Evolutionary conservation across 2,113 vertebrate species (phyloP).

Genomic region (Ploceus nigricollis): DNA sequence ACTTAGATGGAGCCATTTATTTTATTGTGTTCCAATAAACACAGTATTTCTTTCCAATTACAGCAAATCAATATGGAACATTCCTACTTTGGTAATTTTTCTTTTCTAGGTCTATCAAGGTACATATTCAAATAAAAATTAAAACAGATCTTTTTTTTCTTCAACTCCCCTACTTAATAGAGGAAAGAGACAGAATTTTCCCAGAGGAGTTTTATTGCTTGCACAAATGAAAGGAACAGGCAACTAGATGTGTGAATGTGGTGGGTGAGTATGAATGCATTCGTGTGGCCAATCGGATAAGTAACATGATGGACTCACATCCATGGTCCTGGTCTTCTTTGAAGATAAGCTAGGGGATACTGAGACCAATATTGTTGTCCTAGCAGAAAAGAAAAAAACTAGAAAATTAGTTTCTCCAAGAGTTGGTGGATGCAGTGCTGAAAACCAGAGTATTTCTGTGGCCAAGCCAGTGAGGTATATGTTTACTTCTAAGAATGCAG

Average conservation of each 20-base stretch:
- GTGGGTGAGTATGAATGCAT: background rate
- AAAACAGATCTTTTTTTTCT: background rate
- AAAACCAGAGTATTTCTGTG: background rate
- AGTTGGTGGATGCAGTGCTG: background rate
- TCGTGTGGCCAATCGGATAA: background rate
- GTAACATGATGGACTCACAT: background rate
- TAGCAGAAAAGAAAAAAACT: background rate
- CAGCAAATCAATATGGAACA: background rate
- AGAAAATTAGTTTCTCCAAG: background rate
- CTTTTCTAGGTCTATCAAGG: background rate
- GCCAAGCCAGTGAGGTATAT: background rate
- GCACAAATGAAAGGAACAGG: background rate
- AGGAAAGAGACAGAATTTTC: background rate
- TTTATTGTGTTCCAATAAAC: background rate
- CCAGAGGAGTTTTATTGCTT: background rate
- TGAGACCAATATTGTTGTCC: background rate
- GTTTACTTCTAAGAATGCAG: background rate
- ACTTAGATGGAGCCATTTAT: background rate
- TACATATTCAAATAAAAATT: background rate
- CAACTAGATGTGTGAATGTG: background rate
- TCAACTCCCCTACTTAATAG: background rate
- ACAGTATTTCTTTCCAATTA: background rate
- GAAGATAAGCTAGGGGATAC: background rate
- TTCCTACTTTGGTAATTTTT: background rate
- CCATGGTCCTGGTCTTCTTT: background rate